phyloP scores from a whole-genome alignment of 2,797 vertebrate genomes.

The Falco columbarius region DNA sequence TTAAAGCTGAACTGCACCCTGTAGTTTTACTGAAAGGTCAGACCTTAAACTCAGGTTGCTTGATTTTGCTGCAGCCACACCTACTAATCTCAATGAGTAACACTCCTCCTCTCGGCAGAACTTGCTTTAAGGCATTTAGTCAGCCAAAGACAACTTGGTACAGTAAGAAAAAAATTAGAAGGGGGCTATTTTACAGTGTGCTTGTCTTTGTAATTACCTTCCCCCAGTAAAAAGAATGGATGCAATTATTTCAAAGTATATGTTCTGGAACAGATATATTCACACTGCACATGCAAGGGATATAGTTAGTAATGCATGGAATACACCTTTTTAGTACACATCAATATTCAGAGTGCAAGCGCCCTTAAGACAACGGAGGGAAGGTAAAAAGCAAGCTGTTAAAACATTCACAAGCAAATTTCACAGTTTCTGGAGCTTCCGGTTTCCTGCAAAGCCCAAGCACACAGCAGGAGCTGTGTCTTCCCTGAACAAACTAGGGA shows the following conservation, averaged over 20 bases:
- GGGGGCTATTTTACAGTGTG: not conserved
- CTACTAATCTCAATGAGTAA: conserved; percentile 49
- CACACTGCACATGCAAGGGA: not conserved
- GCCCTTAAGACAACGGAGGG: not conserved
- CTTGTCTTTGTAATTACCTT: not conserved
- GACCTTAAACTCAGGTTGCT: not conserved
- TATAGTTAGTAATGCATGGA: not conserved
- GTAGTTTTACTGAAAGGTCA: conserved; percentile 52
- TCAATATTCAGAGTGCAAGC: not conserved
- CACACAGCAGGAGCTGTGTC: not conserved
- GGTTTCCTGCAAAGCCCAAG: not conserved
- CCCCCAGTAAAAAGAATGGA: not conserved
- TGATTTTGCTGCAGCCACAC: conserved; percentile 44
- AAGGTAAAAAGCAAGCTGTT: not conserved
- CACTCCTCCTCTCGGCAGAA: conserved; percentile 55
- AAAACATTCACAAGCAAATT: not conserved
- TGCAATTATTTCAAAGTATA: not conserved
- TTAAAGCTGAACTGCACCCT: conserved; percentile 13
- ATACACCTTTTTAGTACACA: not conserved
- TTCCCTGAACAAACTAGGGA: not conserved
- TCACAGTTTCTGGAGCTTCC: not conserved
- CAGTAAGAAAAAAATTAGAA: not conserved
- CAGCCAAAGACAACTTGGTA: not conserved
- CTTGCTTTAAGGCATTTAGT: conserved; percentile 43
- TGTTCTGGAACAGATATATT: not conserved